Percentiles rank a stretch among this genome's conserved stretches.
These are phyloP conservation scores for Nibea albiflora DNA, from an alignment of 2,113 vertebrate species.

Conservation along the genomic window DNA sequence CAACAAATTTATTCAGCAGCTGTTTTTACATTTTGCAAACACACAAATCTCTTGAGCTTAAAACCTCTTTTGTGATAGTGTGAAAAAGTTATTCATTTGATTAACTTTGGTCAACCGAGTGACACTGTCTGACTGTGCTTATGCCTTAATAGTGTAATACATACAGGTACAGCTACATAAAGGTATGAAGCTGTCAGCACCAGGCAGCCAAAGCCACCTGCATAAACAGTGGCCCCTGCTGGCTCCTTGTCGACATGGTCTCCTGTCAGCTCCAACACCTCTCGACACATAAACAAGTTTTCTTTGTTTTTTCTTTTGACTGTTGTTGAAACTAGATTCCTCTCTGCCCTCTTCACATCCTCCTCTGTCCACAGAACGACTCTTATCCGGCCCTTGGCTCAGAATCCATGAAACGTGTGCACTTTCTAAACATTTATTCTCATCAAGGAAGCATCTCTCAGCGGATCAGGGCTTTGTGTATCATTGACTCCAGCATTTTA, in stretches of 20 bases:
- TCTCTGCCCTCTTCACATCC: slow-evolving; percentile 47
- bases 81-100: not conserved
- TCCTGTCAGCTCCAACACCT: slow-evolving; percentile 33
- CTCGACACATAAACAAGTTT: slow-evolving; percentile 48
- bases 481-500: slow-evolving; percentile 36
- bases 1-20: not conserved
- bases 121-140: not conserved
- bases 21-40: not conserved
- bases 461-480: slow-evolving; percentile 41
- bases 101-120: not conserved
- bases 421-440: slow-evolving; percentile 64
- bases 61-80: not conserved
- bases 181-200: slow-evolving; percentile 1
- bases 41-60: not conserved
- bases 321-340: slow-evolving; percentile 34
- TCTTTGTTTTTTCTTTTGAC: slow-evolving; percentile 34
- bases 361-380: slow-evolving; percentile 52
- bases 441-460: slow-evolving; percentile 28
- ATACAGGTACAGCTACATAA: not conserved
- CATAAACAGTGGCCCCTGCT: slow-evolving; percentile 82
- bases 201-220: slow-evolving; percentile 41
- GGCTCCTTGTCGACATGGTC: slow-evolving; percentile 53
- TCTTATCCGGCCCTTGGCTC: slow-evolving; percentile 34
- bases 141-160: not conserved
- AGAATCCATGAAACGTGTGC: slow-evolving; percentile 58